A percentile compares a stretch with the other conserved stretches of the same genome.
These are phyloP conservation scores for Neopipo cinnamomea DNA, from an alignment of 2,113 vertebrate species.

Conservation along the genomic window DNA sequence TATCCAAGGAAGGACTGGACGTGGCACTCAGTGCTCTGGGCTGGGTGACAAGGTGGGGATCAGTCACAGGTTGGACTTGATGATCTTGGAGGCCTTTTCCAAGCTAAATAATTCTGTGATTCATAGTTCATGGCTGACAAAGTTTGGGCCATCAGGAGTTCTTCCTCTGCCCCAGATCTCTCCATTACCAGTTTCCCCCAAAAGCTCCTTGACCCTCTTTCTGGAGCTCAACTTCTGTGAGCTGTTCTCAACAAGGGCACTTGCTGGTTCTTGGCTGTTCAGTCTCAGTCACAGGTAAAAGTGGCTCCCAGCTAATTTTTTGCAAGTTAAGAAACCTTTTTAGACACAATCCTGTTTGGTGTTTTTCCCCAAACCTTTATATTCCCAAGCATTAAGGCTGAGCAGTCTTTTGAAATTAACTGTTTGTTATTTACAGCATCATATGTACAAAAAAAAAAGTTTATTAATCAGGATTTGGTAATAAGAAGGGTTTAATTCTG, in stretches of 20 bases:
- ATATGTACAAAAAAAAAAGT: neutral
- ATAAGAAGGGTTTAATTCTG: neutral
- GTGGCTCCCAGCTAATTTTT: neutral
- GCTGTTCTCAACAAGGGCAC: neutral
- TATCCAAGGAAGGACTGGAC: fast-evolving
- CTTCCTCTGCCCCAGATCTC: neutral
- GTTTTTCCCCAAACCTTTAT: neutral
- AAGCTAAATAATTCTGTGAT: neutral
- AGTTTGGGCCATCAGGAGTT: fast-evolving
- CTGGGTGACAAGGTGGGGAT: neutral
- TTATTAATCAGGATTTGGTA: neutral
- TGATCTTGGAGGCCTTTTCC: neutral
- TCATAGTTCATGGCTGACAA: neutral
- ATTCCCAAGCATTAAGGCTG: neutral
- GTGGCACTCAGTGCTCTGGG: neutral
- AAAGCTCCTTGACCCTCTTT: neutral
- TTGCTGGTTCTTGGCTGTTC: neutral
- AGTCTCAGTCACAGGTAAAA: neutral
- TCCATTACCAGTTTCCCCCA: neutral
- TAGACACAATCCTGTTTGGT: neutral
- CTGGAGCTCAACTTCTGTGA: neutral
- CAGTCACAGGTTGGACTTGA: neutral
- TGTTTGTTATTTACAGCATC: neutral
- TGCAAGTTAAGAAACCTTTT: neutral
- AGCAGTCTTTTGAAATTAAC: neutral